Percentiles rank a stretch among this genome's conserved stretches.
These are phyloP conservation scores for Physella acuta DNA, from an alignment of 1,140 invertebrate genomes.

Conservation along the genomic window DNA sequence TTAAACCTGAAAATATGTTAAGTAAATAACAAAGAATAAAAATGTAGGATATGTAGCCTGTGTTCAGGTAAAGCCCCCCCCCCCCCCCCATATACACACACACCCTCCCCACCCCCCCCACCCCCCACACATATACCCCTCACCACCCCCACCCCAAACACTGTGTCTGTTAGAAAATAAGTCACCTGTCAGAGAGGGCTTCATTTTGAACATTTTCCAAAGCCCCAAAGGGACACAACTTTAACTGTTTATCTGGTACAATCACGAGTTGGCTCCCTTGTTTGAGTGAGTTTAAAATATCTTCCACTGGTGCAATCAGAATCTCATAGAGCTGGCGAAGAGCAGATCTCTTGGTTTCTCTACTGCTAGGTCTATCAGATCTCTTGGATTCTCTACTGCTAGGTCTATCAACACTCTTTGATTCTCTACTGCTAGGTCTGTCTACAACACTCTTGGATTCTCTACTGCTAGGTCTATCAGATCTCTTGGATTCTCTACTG, in stretches of 20 bases:
- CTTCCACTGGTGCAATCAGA: constrained; percentile 47
- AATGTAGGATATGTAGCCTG: too few relatives aligned
- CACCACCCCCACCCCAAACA: too few relatives aligned
- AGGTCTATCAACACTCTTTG: too few relatives aligned
- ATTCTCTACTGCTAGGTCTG: too few relatives aligned
- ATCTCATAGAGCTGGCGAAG: constrained; percentile 45
- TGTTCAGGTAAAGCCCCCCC: too few relatives aligned
- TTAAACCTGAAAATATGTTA: constrained; percentile 33
- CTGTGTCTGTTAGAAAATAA: too few relatives aligned
- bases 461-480: constrained; percentile 1
- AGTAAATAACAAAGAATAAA: too few relatives aligned
- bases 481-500: too few relatives aligned
- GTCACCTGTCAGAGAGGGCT: constrained; percentile 12
- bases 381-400: too few relatives aligned
- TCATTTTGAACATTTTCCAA: constrained; percentile 43
- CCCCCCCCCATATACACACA: too few relatives aligned
- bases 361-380: neutral
- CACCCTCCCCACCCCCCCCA: too few relatives aligned
- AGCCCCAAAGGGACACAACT: constrained; percentile 48
- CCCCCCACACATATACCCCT: too few relatives aligned
- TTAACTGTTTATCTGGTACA: constrained; percentile 51
- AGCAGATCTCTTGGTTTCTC: constrained; percentile 28
- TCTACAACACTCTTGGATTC: constrained; percentile 28
- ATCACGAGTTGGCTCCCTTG: constrained; percentile 42
- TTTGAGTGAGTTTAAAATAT: constrained; percentile 46